A percentile compares a stretch with the other conserved stretches of the same genome.
Conservation (phyloP, 1,140 invertebrate species). For the Bombus pascuorum region DNA sequence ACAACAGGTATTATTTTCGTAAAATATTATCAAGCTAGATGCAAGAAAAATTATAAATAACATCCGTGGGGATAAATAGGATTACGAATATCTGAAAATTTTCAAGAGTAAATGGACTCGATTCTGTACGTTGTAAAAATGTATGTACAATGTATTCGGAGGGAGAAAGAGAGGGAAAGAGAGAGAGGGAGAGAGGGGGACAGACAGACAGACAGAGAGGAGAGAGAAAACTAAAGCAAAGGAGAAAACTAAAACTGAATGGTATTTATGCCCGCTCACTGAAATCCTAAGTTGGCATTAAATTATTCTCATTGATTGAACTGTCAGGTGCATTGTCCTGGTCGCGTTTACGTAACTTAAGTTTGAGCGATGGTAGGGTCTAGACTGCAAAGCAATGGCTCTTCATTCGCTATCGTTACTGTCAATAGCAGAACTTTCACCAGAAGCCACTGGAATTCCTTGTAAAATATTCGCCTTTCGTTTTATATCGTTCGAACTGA, state of each 20-base stretch:
- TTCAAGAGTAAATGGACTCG: neutral
- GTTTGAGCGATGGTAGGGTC: conserved; percentile 63
- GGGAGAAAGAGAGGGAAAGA: neutral
- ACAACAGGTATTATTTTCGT: neutral
- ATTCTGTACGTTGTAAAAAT: neutral
- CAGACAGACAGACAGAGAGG: neutral
- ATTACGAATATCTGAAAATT: too few relatives aligned
- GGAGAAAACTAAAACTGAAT: neutral
- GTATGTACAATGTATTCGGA: neutral
- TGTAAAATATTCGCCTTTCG: conserved; percentile 44
- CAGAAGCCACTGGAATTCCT: conserved; percentile 32
- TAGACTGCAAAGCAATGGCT: conserved; percentile 51
- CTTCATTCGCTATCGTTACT: conserved; percentile 59
- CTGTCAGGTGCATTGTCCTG: conserved; percentile 67
- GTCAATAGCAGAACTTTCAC: conserved; percentile 60
- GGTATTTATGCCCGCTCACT: conserved; percentile 34
- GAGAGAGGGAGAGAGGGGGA: rapidly evolving
- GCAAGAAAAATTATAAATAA: neutral
- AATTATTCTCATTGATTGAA: conserved; percentile 66
- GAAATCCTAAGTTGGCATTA: conserved; percentile 50
- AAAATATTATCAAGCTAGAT: neutral
- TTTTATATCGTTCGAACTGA: conserved; percentile 21
- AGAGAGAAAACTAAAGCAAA: neutral
- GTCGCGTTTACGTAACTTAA: conserved; percentile 69
- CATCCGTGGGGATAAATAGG: neutral